phyloP scores from a whole-genome alignment of 1,140 invertebrate species.

The Nasonia vitripennis region DNA sequence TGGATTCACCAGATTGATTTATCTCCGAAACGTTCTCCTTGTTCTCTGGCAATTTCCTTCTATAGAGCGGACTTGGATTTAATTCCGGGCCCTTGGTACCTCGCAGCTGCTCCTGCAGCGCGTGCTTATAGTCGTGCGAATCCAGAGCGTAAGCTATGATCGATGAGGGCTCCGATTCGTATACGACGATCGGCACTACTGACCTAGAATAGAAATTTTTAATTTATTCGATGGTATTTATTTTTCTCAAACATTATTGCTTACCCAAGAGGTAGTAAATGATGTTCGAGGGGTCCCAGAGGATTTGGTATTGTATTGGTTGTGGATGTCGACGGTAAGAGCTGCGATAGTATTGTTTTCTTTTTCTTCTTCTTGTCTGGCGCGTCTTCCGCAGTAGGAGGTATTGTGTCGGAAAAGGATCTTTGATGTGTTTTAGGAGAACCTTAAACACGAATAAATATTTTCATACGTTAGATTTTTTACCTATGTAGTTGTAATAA shows the following conservation, averaged over 20 bases:
- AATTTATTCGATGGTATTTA: background rate
- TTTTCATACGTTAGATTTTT: background rate
- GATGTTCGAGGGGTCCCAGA: slow-evolving; percentile 67
- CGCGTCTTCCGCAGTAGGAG: background rate
- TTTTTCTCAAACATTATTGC: slow-evolving; percentile 30
- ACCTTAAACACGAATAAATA: slow-evolving; percentile 6
- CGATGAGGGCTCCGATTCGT: slow-evolving; percentile 91
- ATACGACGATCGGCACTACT: slow-evolving; percentile 85
- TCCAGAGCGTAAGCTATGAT: slow-evolving; percentile 91
- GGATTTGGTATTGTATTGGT: slow-evolving; percentile 75
- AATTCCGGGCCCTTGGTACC: slow-evolving; percentile 63
- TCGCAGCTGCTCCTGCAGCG: slow-evolving; percentile 75
- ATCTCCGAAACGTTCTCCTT: slow-evolving; percentile 70
- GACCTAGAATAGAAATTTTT: slow-evolving; percentile 62
- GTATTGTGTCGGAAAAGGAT: slow-evolving; percentile 15
- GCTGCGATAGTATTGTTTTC: slow-evolving; percentile 82
- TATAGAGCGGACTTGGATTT: slow-evolving; percentile 74
- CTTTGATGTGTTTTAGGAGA: slow-evolving; percentile 42
- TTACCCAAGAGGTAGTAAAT: slow-evolving; percentile 73
- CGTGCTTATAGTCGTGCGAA: slow-evolving; percentile 82
- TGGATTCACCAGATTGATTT: slow-evolving; percentile 69
- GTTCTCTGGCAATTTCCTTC: slow-evolving; percentile 71
- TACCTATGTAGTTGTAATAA: background rate
- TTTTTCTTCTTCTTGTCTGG: slow-evolving; percentile 80
- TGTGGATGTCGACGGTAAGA: slow-evolving; percentile 77